Evolutionary conservation across 2,113 vertebrate genomes (phyloP).

Genomic region (Monopterus albus): DNA sequence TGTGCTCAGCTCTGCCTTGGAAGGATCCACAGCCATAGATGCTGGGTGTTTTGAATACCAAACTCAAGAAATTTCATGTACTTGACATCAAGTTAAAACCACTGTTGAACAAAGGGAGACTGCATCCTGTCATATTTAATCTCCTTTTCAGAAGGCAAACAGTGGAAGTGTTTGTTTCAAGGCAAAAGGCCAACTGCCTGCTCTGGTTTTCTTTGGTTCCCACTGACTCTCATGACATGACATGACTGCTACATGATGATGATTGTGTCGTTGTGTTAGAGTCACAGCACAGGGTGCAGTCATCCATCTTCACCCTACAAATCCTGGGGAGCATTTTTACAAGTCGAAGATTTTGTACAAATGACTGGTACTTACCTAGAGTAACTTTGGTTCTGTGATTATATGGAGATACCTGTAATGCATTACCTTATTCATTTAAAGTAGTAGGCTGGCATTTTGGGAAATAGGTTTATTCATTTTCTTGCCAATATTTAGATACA

Average conservation of each 20-base stretch:
- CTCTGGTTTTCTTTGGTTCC: not conserved
- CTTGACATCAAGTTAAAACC: not conserved
- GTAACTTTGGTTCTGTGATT: not conserved
- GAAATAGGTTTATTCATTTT: too few species aligned
- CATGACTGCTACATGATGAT: constrained; percentile 10
- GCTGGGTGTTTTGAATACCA: not conserved
- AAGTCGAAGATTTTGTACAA: constrained; percentile 19
- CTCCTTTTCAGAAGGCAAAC: not conserved
- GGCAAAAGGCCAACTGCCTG: not conserved
- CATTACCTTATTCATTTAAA: too few species aligned
- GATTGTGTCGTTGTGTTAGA: constrained; percentile 23
- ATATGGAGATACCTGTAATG: not conserved
- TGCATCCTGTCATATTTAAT: constrained; percentile 4
- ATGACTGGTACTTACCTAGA: not conserved
- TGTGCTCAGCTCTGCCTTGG: not conserved
- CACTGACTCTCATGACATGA: not conserved
- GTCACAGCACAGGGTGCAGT: constrained; percentile 16
- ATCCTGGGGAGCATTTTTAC: constrained; percentile 8
- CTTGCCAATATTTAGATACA: too few species aligned
- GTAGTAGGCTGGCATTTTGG: too few species aligned
- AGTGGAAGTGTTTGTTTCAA: not conserved
- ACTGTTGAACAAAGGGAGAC: not conserved
- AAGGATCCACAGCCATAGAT: not conserved
- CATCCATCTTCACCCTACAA: constrained; percentile 20
- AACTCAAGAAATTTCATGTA: not conserved